These are phyloP conservation scores for Drosophila nr. perissopoda DNA, from an alignment of 2,888 invertebrate species.

Conservation along the genomic window DNA sequence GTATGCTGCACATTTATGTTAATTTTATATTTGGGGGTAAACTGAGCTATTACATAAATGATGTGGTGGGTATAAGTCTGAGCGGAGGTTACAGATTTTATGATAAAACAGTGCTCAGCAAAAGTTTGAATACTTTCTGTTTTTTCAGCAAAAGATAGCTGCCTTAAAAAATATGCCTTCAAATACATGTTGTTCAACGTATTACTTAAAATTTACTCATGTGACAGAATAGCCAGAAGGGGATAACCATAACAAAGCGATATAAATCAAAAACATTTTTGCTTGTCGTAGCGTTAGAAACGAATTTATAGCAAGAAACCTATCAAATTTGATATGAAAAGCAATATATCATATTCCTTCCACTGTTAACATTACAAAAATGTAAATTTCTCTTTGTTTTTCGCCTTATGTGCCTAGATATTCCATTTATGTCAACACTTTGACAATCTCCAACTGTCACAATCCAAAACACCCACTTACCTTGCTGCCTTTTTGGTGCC, in stretches of 20 bases:
- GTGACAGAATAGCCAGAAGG: not conserved
- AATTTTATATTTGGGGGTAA: not conserved
- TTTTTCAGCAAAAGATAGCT: not conserved
- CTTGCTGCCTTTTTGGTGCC: constrained; percentile 27
- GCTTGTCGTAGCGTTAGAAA: not conserved
- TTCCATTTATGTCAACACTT: constrained; percentile 43
- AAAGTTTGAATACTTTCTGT: not conserved
- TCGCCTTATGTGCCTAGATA: not conserved
- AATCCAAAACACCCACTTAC: constrained; percentile 17
- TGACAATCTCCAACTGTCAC: constrained; percentile 48
- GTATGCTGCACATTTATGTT: constrained; percentile 19
- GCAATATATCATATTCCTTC: constrained; percentile 7
- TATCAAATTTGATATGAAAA: constrained; percentile 1
- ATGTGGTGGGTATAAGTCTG: not conserved
- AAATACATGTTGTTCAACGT: not conserved
- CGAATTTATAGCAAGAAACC: not conserved
- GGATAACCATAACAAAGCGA: not conserved
- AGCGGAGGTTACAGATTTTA: not conserved
- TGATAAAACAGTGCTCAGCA: not conserved
- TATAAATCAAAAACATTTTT: constrained; percentile 4
- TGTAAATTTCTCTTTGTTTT: constrained; percentile 27
- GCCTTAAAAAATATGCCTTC: not conserved
- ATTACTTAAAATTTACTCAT: not conserved
- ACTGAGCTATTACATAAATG: not conserved
- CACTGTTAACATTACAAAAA: constrained; percentile 2